Conservation (phyloP, 2,113 vertebrate species). For the Camelus bactrianus region DNA sequence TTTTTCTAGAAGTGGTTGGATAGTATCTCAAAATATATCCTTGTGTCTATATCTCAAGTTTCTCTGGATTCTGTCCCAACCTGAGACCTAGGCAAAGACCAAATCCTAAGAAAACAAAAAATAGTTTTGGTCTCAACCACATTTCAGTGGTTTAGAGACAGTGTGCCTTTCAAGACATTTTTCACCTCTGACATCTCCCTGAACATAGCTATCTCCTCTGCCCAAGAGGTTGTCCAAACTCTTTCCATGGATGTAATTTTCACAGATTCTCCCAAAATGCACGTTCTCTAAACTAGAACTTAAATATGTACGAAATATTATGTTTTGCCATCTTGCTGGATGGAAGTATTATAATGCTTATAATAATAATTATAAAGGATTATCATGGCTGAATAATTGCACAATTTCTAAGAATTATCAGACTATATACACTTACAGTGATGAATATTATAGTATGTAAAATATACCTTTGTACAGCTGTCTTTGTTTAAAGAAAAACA, state of each 20-base stretch:
- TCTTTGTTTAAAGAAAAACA: background rate
- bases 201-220: background rate
- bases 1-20: background rate
- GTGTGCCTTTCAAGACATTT: background rate
- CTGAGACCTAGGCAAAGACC: background rate
- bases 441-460: background rate
- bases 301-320: background rate
- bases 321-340: background rate
- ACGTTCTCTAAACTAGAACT: background rate
- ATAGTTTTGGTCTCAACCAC: background rate
- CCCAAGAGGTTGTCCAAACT: background rate
- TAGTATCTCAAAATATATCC: background rate
- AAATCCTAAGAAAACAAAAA: background rate
- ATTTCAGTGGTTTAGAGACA: background rate
- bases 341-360: background rate
- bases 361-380: background rate
- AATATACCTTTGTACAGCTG: background rate
- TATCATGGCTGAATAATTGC: background rate
- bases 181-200: background rate
- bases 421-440: background rate
- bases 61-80: background rate
- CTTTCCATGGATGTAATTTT: background rate
- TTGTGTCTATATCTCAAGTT: background rate
- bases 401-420: background rate
- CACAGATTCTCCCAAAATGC: background rate